Conservation (phyloP, 92 coral and sea anemone genomes). For the Epizoanthus illoricatus region DNA sequence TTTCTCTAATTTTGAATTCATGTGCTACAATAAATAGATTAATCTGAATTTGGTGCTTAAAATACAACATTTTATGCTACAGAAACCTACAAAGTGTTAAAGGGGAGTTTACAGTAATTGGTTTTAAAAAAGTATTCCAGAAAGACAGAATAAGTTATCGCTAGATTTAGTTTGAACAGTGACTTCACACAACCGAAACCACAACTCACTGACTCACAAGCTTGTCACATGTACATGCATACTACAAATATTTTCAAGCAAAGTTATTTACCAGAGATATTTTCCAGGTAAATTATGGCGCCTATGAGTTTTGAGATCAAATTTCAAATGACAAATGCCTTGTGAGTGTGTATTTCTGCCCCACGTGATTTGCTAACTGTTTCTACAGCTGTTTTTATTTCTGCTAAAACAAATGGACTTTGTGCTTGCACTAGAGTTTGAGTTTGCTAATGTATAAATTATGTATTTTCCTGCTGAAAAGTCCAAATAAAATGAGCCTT, state of each 20-base stretch:
- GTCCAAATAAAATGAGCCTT: no score
- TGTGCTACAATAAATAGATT: neutral
- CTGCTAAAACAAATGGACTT: constrained; percentile 1
- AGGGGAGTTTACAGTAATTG: neutral
- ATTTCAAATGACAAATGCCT: neutral
- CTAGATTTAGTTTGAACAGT: neutral
- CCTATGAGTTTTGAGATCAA: neutral
- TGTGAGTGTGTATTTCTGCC: no score
- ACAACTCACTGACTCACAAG: neutral
- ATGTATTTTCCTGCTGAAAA: no score
- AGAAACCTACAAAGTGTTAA: neutral
- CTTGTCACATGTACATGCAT: neutral
- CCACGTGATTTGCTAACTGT: constrained; percentile 1
- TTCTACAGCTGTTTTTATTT: constrained; percentile 10
- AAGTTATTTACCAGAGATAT: neutral
- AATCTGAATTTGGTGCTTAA: neutral
- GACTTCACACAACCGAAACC: neutral
- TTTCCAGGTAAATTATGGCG: neutral
- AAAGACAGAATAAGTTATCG: neutral
- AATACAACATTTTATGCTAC: neutral
- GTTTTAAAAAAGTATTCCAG: neutral
- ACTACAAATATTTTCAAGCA: neutral
- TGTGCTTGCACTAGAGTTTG: neutral
- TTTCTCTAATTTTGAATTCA: neutral
- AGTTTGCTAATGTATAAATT: no score